Conservation (phyloP, 2,113 vertebrate genomes). For the Poeciliopsis retropinna region DNA sequence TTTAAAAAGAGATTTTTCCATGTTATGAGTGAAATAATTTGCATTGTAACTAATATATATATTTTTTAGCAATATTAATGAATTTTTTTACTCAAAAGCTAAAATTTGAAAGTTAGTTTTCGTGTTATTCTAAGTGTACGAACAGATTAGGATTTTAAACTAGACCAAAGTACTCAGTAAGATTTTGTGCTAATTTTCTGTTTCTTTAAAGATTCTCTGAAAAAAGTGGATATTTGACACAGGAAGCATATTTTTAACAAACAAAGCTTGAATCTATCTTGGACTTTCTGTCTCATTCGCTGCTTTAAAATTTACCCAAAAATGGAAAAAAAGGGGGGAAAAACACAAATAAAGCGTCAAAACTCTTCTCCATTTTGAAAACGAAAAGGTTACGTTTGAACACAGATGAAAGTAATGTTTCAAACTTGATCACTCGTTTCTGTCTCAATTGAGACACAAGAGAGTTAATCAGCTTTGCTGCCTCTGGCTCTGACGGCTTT, state of each 20-base stretch:
- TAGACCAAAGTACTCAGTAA: no score
- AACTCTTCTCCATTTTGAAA: background rate
- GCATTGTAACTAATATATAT: no score
- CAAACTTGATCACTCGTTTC: conserved; percentile 50
- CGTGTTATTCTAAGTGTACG: no score
- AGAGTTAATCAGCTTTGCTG: conserved; percentile 74
- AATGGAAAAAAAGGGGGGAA: conserved; percentile 27
- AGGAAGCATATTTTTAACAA: background rate
- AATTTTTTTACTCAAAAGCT: no score
- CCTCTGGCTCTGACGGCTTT: conserved; percentile 59
- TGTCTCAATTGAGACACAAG: conserved; percentile 41
- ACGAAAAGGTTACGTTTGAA: conserved; percentile 33
- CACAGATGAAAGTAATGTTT: conserved; percentile 59
- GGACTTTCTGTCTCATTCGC: conserved; percentile 4
- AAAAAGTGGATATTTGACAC: background rate
- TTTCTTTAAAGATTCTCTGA: background rate
- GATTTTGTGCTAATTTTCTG: background rate
- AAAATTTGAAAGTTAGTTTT: no score
- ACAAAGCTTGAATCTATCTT: background rate
- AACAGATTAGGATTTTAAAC: no score
- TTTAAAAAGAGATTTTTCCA: no score
- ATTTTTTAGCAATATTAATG: no score
- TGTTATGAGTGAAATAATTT: no score
- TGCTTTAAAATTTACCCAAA: conserved; percentile 26
- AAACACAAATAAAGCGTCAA: conserved; percentile 34